These are phyloP conservation scores for Empidonax alnorum DNA, from an alignment of 2,113 vertebrate genomes.

Conservation along the genomic window DNA sequence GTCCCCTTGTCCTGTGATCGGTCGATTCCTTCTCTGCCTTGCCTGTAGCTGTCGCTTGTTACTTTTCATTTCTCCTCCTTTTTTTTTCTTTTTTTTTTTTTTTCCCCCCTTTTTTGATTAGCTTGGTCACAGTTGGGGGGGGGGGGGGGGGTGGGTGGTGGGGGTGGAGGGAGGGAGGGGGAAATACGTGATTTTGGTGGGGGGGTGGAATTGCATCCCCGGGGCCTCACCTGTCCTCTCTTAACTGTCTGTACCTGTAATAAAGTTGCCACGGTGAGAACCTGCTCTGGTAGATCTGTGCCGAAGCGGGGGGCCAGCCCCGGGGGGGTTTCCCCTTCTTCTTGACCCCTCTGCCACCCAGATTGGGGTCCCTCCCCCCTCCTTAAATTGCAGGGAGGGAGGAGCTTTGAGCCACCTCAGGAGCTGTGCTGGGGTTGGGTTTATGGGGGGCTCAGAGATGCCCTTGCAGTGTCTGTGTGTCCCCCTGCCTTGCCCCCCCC, in stretches of 20 bases:
- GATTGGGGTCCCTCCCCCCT: neutral
- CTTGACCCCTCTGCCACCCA: neutral
- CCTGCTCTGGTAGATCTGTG: conserved; percentile 42
- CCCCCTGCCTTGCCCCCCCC: neutral
- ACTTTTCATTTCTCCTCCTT: neutral
- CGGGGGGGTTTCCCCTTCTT: neutral
- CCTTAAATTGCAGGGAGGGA: neutral
- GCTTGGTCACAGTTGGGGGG: conserved; percentile 26
- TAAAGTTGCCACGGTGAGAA: conserved; percentile 75
- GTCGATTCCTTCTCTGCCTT: neutral
- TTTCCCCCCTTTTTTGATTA: neutral
- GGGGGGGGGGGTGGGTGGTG: too few species aligned
- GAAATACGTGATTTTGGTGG: neutral
- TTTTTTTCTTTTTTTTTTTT: neutral
- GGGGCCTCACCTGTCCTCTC: conserved; percentile 55
- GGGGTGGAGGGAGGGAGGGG: too few species aligned
- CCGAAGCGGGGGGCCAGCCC: neutral
- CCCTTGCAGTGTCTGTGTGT: neutral
- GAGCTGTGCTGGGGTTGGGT: neutral
- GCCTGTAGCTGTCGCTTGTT: neutral
- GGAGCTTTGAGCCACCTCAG: neutral
- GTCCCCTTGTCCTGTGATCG: neutral
- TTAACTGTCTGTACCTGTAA: conserved; percentile 70
- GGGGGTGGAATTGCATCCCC: neutral
- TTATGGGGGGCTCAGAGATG: neutral